Evolutionary conservation across 2,888 invertebrate species (phyloP).

Genomic region (Neoscelio sp.): DNA sequence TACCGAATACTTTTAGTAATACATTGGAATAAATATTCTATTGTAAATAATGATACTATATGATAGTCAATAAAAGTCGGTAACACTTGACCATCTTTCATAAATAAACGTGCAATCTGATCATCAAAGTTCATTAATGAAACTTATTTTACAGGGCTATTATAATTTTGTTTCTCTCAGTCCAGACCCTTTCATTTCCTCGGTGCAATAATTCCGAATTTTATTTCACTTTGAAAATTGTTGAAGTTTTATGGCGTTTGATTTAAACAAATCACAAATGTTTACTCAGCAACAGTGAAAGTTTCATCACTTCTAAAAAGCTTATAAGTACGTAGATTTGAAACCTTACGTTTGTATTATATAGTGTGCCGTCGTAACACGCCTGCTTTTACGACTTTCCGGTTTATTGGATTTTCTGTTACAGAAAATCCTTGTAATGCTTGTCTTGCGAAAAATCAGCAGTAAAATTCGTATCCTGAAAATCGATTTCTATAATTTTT

Average conservation of each 20-base stretch:
- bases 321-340: slow-evolving; percentile 61
- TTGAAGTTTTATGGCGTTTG: slow-evolving; percentile 2
- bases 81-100: no score
- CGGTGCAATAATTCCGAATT: no score
- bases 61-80: no score
- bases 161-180: no score
- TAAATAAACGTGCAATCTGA: no score
- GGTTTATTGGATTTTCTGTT: slow-evolving; percentile 68
- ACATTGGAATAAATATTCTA: no score
- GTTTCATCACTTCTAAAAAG: slow-evolving; percentile 52
- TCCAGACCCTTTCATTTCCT: no score
- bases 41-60: no score
- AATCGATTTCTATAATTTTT: slow-evolving; percentile 1
- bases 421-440: slow-evolving; percentile 55
- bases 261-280: slow-evolving; percentile 26
- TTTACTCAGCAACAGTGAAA: slow-evolving; percentile 15
- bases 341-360: slow-evolving; percentile 55
- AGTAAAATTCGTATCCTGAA: slow-evolving; percentile 52
- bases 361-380: slow-evolving; percentile 59
- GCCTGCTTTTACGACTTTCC: slow-evolving; percentile 69
- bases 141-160: no score
- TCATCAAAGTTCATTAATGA: no score
- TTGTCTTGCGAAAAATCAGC: slow-evolving; percentile 56
- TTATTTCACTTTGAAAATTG: background rate
- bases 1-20: no score